Percentiles rank a stretch among this genome's conserved stretches.
These are phyloP conservation scores for Presbytis comata DNA, from an alignment of 2,797 vertebrate species.

Conservation along the genomic window DNA sequence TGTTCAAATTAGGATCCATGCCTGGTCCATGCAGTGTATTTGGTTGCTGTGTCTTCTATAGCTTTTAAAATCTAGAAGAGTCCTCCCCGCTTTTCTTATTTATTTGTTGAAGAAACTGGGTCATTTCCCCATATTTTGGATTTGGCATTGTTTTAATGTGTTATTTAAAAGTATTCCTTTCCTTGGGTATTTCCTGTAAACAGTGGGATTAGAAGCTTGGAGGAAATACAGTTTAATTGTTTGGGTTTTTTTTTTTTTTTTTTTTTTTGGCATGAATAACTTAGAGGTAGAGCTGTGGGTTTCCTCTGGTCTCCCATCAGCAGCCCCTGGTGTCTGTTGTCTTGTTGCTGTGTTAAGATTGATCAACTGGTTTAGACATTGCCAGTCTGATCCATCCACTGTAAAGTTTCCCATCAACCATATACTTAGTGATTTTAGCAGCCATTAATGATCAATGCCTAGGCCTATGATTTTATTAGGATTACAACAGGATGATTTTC, in stretches of 20 bases:
- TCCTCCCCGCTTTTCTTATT: not conserved
- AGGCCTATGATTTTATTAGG: conserved; percentile 42
- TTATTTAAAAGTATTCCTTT: conserved; percentile 12
- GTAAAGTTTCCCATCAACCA: not conserved
- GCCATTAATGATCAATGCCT: not conserved
- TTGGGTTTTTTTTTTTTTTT: not conserved
- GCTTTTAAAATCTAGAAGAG: not conserved
- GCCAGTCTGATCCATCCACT: not conserved
- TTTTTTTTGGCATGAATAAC: not conserved
- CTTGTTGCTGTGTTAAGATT: not conserved
- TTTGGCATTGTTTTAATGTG: not conserved
- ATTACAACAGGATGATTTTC: not conserved
- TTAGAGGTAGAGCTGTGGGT: not conserved
- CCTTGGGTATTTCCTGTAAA: conserved; percentile 37
- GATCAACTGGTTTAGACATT: not conserved
- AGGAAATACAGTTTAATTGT: not conserved
- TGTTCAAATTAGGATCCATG: not conserved
- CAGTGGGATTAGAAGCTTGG: not conserved
- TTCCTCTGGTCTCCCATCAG: not conserved
- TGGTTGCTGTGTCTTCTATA: not conserved
- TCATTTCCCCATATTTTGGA: not conserved
- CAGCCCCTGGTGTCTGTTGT: not conserved
- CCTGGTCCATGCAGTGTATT: not conserved
- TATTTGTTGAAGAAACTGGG: conserved; percentile 1
- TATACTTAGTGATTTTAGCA: not conserved